Base-by-base conservation (phyloP, 2,888 invertebrate genomes). In the Ophion costatus region DNA sequence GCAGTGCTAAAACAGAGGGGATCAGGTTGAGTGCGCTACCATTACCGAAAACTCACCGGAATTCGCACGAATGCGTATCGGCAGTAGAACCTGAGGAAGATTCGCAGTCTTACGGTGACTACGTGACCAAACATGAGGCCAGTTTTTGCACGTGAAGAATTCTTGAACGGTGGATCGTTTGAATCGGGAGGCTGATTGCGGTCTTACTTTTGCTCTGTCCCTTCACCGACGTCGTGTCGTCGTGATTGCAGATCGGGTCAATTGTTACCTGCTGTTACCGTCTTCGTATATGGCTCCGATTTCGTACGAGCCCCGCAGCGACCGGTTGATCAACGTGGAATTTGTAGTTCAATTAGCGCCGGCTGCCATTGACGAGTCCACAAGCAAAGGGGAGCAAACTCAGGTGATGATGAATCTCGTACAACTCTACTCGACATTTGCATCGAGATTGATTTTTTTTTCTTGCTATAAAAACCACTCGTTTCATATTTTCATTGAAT, bases 321-420 rank as follows among this genome's bases (percentile, higher is more conserved):
- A 91, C 91, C 92, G 91, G 92, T 92, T 93, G 92, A 93, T 93
- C 93, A 93, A 91, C 88, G 85, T 90, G 92, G 93, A 93, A 93
- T 93, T 93, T 93, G 93, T 92, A 93, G 93, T 93, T 93, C 93
- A 93, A 93, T 93, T 93, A 93, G 92, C 91, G 45, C 29, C 17
- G 59, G 51, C 51, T 24, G 33, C 67, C 71, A 57, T 56, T 71
- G 71, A 66, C 67, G 61, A 74, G 29, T 45, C 67, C 66, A 74
- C 45, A 57, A 51, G 61, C 10, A 59, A 73, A 38, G 22, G 29
- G 57, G 38, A 61, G 11, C 29, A 57, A 11, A 29, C 2, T 20
- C 33, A 33, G 22, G 56, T 20, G 57, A 11, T 24, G 56, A 29
- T 57, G n/a, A n/a, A 57, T 2, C 71, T 56, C 33, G 71, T 56